Evolutionary conservation across 2,113 vertebrate species (phyloP).

Genomic region (Myxocyprinus asiaticus): DNA sequence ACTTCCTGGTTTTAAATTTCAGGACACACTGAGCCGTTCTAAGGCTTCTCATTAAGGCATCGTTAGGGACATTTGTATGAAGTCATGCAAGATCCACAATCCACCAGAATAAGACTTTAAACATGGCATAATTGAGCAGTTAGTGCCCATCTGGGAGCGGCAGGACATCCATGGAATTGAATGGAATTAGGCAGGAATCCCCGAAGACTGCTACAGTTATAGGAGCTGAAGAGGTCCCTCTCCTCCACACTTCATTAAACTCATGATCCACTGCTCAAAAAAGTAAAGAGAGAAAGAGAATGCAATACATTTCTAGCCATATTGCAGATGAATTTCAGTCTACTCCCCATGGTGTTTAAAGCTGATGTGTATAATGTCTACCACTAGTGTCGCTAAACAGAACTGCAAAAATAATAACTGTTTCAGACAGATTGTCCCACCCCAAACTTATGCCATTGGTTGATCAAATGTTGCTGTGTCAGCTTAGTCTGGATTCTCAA

Average conservation of each 20-base stretch:
- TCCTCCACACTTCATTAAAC: slow-evolving; percentile 55
- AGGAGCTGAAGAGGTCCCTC: slow-evolving; percentile 29
- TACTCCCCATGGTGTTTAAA: background rate
- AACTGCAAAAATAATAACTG: no score
- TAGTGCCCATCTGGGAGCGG: slow-evolving; percentile 65
- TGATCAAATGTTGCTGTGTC: no score
- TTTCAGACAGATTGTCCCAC: no score
- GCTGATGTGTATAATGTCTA: no score
- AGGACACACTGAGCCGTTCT: slow-evolving; percentile 3
- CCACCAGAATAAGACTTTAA: slow-evolving; percentile 61
- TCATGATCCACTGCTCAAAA: slow-evolving; percentile 42
- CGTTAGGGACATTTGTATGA: slow-evolving; percentile 36
- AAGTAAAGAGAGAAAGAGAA: slow-evolving; percentile 9
- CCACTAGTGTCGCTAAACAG: no score
- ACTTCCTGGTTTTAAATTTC: slow-evolving; percentile 26
- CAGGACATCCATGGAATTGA: slow-evolving; percentile 71
- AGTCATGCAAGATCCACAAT: slow-evolving; percentile 31
- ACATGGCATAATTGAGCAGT: slow-evolving; percentile 69
- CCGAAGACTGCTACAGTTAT: slow-evolving; percentile 53
- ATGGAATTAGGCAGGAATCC: slow-evolving; percentile 70
- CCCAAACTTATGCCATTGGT: no score
- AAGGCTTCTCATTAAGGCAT: slow-evolving; percentile 38
- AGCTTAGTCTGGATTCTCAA: no score
- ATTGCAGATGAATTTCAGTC: background rate
- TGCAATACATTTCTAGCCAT: slow-evolving; percentile 12